Evolutionary conservation across 2,888 invertebrate species (phyloP), one percentile per base, ranked within the genome.

Genomic region (Nowickia ferox): DNA sequence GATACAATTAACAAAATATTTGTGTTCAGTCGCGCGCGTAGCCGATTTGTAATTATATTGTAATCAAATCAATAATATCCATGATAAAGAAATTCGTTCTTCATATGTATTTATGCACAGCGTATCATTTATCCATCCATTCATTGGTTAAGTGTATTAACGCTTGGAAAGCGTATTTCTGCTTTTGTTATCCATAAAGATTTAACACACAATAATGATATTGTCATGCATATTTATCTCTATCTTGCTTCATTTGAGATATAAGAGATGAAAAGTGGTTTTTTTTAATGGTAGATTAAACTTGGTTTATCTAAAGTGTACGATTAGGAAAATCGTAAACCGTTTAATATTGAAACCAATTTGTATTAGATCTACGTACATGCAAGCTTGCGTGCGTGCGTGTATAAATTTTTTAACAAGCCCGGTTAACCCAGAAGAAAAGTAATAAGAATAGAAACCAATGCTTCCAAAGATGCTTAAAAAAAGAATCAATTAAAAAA

Each of bases 21-120:
- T 82, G 57, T 86, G 80, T 80, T 81, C 63, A 80, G 69, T 85
- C 53, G 87, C 89, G 89, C 91, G 91, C 91, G 90, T 91, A 91
- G 90, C 90, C 88, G 91, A 91, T 91, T 81, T 89, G 90, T 91
- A 91, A 91, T 91, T 91, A 91, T 91, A 91, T 91, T 91, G 90
- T 91, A 91, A 91, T 91, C 90, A 90, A 91, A 68, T 77, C 74
- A 66, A 63, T 69, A 75, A 81, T 68, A 68, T 44, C 53, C 46
- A 68, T 75, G 53, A 44, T 61, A 68, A 81, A 68, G 66, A 57
- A 40, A 72, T 61, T 61, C 30, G 57, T 65, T 72, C 61, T 66
- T 59, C 22, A 44, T 68, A 44, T 59, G 11, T 22, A 48, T 65
- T 2, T 17, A 46, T 38, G 40, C 17, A n/a, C 10, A 38, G 22